Conservation (phyloP, 2,797 vertebrate genomes). For the Aselliscus stoliczkanus region DNA sequence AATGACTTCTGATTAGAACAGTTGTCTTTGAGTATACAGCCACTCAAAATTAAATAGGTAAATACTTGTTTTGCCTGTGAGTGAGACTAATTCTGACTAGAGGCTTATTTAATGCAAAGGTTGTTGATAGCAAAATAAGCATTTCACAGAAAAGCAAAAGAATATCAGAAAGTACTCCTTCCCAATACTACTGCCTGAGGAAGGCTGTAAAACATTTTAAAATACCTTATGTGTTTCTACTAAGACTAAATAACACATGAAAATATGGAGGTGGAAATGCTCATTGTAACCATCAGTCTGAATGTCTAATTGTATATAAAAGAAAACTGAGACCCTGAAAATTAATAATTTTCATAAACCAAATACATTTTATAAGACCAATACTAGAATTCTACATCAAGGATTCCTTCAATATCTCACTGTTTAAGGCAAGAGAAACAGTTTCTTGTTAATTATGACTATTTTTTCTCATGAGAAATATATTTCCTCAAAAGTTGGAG, state of each 20-base stretch:
- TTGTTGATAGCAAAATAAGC: neutral
- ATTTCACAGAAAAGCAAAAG: neutral
- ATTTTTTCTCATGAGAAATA: neutral
- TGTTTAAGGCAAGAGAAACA: neutral
- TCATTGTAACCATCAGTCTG: neutral
- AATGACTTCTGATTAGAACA: neutral
- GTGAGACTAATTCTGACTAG: neutral
- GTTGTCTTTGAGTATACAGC: neutral
- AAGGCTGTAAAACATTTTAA: neutral
- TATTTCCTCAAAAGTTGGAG: neutral
- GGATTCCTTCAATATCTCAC: neutral
- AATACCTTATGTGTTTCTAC: neutral
- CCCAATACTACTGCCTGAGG: neutral
- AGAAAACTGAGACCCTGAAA: neutral
- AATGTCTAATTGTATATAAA: neutral
- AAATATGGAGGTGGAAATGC: neutral
- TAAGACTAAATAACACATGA: neutral
- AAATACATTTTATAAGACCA: neutral
- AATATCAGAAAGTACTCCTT: neutral
- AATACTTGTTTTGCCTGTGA: neutral
- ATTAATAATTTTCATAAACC: neutral
- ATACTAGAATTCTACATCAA: neutral
- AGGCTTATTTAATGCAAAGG: neutral
- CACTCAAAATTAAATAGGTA: neutral
- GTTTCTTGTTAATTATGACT: neutral